phyloP scores from a whole-genome alignment of 2,113 vertebrate species.

The Crotophaga sulcirostris region DNA sequence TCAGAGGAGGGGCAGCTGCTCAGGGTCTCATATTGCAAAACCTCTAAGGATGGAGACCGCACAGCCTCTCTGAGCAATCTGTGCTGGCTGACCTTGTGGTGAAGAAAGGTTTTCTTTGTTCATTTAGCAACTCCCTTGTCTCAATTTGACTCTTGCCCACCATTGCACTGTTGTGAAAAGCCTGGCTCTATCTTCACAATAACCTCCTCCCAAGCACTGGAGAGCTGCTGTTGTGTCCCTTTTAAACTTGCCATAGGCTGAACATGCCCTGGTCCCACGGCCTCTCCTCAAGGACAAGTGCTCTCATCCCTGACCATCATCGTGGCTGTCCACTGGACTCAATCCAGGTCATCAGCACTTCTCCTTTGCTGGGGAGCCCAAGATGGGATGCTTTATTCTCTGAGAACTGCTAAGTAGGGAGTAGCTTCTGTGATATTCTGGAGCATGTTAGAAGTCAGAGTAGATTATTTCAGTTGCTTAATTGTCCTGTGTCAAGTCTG shows the following conservation, averaged over 20 bases:
- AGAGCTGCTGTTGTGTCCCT: not conserved
- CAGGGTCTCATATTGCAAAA: not conserved
- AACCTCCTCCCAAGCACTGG: not conserved
- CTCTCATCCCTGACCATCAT: not conserved
- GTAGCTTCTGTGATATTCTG: not conserved
- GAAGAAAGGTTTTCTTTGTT: not conserved
- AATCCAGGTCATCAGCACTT: not conserved
- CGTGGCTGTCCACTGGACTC: not conserved
- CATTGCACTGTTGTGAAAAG: not conserved
- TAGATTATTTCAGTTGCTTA: not conserved
- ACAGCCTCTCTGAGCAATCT: not conserved
- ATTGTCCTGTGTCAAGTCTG: not conserved
- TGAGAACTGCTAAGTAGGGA: not conserved
- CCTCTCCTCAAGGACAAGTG: not conserved
- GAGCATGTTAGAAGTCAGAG: not conserved
- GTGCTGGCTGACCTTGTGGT: not conserved
- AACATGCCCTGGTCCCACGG: not conserved
- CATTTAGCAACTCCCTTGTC: not conserved
- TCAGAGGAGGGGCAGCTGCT: not conserved
- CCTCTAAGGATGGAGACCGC: not conserved
- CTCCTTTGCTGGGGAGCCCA: not conserved
- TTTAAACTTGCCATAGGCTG: not conserved
- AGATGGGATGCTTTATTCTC: fast-evolving
- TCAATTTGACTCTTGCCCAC: not conserved
- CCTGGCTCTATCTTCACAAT: not conserved